phyloP scores from a whole-genome alignment of 1,140 invertebrate genomes.

The Cephus cinctus region DNA sequence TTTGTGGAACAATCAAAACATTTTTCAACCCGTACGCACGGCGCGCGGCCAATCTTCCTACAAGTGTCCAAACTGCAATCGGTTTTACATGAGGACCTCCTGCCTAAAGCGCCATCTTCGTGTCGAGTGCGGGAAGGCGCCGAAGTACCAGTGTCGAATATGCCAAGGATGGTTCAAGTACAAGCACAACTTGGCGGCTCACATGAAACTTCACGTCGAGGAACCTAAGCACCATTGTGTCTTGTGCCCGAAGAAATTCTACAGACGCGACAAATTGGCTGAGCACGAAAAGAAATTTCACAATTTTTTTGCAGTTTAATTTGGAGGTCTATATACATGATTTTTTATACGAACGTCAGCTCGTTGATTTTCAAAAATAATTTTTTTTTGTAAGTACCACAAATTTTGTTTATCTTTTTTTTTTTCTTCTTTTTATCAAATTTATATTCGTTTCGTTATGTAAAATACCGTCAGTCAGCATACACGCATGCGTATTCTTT shows the following conservation, averaged over 20 bases:
- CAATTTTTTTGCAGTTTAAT: conserved; percentile 24
- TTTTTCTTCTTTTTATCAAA: too few species aligned
- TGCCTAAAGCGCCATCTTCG: conserved; percentile 60
- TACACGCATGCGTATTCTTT: too few species aligned
- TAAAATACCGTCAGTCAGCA: too few species aligned
- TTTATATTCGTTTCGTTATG: too few species aligned
- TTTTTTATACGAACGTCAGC: too few species aligned
- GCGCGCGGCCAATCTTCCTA: conserved; percentile 34
- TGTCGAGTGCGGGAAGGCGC: conserved; percentile 51
- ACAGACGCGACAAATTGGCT: conserved; percentile 51
- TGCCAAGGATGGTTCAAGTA: conserved; percentile 49
- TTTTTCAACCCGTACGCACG: conserved; percentile 27
- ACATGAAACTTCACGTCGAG: conserved; percentile 54
- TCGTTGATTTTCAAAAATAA: too few species aligned
- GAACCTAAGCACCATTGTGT: conserved; percentile 58
- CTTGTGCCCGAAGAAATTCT: conserved; percentile 56
- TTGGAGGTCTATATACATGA: conserved; percentile 1
- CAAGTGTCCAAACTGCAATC: conserved; percentile 59
- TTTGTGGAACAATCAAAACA: neutral
- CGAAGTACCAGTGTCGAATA: conserved; percentile 51
- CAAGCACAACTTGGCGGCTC: conserved; percentile 47
- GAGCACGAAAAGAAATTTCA: conserved; percentile 38
- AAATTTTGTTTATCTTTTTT: too few species aligned
- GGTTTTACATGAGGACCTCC: conserved; percentile 58
- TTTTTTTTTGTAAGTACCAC: too few species aligned